Conservation (phyloP, 2,888 invertebrate species). For the Exephanes ischioxanthus region DNA sequence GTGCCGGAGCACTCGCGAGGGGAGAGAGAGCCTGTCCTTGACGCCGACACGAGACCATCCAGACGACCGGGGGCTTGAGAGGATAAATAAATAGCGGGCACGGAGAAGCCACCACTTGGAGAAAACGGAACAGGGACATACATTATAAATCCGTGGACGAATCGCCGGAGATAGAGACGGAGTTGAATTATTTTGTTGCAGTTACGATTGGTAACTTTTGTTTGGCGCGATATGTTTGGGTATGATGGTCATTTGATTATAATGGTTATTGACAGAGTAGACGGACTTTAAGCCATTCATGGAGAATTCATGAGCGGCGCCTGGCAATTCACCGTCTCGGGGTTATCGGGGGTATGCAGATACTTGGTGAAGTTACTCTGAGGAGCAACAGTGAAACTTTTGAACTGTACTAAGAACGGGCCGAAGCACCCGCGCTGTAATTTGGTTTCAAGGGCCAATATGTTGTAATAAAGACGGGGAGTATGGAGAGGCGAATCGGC, state of each 20-base stretch:
- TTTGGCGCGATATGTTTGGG: neutral
- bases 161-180: neutral
- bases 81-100: constrained; percentile 52
- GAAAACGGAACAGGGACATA: neutral
- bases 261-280: neutral
- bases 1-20: constrained; percentile 60
- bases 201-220: neutral
- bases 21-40: constrained; percentile 53
- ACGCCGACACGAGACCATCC: constrained; percentile 57
- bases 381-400: neutral
- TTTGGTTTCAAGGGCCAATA: neutral
- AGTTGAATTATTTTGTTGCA: neutral
- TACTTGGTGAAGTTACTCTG: neutral
- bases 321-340: neutral
- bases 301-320: neutral
- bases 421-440: neutral
- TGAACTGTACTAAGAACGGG: neutral
- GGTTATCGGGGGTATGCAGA: neutral
- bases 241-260: neutral
- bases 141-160: neutral
- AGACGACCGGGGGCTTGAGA: constrained; percentile 55
- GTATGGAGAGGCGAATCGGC: neutral
- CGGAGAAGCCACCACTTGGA: neutral
- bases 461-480: neutral
- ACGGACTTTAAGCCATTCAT: neutral